phyloP scores from a whole-genome alignment of 2,113 vertebrate species.

The Nerophis lumbriciformis region DNA sequence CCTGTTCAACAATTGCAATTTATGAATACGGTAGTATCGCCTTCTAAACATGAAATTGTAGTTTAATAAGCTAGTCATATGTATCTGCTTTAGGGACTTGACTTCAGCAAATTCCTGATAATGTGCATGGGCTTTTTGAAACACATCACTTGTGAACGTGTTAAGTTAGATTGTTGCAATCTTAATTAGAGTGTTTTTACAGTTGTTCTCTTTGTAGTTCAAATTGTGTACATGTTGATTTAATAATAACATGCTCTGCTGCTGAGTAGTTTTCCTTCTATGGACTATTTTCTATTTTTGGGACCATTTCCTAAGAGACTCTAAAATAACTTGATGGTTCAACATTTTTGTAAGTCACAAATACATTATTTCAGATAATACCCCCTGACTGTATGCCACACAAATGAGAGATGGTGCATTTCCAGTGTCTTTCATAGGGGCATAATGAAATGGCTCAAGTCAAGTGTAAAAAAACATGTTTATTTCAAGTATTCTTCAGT shows the following conservation, averaged over 20 bases:
- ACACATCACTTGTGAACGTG: too few species aligned
- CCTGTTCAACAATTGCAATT: too few species aligned
- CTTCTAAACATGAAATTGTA: too few species aligned
- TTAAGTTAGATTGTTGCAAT: too few species aligned
- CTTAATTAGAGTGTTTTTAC: too few species aligned
- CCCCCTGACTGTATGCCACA: neutral
- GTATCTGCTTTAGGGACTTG: too few species aligned
- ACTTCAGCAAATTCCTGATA: too few species aligned
- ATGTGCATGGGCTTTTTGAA: too few species aligned
- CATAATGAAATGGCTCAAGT: neutral
- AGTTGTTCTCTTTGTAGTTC: too few species aligned
- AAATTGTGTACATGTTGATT: constrained; percentile 15
- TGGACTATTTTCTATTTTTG: constrained; percentile 13
- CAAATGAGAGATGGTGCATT: neutral
- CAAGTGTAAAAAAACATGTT: neutral
- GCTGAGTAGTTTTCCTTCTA: constrained; percentile 11
- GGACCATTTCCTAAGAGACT: constrained; percentile 19
- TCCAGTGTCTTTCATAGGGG: neutral
- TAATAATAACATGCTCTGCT: constrained; percentile 23
- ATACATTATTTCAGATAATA: neutral
- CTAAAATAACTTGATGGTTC: neutral
- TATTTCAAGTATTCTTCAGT: neutral
- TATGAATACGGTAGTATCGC: too few species aligned
- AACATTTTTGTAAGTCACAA: neutral
- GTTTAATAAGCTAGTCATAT: too few species aligned